Evolutionary conservation across 1,140 invertebrate genomes (phyloP).

Genomic region (Bombus turneri): DNA sequence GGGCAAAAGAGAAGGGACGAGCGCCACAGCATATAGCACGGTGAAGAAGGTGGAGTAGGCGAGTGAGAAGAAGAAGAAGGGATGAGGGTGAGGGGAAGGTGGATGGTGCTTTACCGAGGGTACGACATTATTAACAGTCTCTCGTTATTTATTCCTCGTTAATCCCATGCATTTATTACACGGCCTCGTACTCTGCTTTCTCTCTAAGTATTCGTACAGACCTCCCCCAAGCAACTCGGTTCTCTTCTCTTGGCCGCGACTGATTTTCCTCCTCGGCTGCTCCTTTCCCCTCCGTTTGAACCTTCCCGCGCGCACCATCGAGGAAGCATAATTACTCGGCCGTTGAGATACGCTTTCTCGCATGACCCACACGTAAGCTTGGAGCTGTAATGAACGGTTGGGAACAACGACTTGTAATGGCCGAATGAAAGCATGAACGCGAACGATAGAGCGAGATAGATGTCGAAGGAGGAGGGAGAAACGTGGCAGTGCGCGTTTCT

Average conservation of each 20-base stretch:
- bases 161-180: conserved; percentile 74
- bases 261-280: not conserved
- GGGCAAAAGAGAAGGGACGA: not conserved
- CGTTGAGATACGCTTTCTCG: conserved; percentile 61
- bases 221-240: not conserved
- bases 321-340: conserved; percentile 64
- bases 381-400: conserved; percentile 67
- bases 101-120: conserved; percentile 54
- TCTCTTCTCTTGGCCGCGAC: not conserved
- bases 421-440: conserved; percentile 58
- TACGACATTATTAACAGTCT: conserved; percentile 74
- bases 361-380: conserved; percentile 49
- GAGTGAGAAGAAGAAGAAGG: conserved; percentile 40
- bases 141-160: conserved; percentile 79
- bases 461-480: not conserved
- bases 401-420: conserved; percentile 68
- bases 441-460: conserved; percentile 16
- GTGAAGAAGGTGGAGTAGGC: not conserved
- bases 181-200: conserved; percentile 58
- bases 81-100: conserved; percentile 16
- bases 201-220: conserved; percentile 56
- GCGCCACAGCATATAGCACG: not conserved
- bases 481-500: conserved; percentile 58
- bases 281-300: not conserved
- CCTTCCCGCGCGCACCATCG: conserved; percentile 17